Conservation (phyloP, 2,888 invertebrate genomes). For the Patella caerulea region DNA sequence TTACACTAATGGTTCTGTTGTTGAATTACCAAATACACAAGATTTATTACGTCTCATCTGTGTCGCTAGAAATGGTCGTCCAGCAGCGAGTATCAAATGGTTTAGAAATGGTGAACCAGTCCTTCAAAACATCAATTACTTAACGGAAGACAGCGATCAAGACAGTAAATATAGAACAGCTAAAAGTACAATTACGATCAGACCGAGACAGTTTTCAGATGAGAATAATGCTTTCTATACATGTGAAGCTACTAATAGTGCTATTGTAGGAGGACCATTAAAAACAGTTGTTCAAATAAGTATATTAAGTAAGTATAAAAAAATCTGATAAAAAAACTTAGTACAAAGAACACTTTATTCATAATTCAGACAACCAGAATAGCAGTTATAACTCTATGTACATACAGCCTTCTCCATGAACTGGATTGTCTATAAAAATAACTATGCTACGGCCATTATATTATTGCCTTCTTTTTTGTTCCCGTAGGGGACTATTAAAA, state of each 20-base stretch:
- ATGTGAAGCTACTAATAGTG: slow-evolving; percentile 93
- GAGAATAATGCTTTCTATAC: slow-evolving; percentile 94
- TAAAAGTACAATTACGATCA: slow-evolving; percentile 84
- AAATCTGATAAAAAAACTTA: no score
- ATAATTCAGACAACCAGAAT: no score
- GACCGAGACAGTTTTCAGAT: slow-evolving; percentile 81
- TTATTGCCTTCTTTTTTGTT: no score
- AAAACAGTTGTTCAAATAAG: slow-evolving; percentile 88
- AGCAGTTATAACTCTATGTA: no score
- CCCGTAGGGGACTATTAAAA: no score
- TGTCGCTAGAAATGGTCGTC: slow-evolving; percentile 93
- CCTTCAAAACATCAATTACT: slow-evolving; percentile 85
- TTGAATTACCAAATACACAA: slow-evolving; percentile 84
- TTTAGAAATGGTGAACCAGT: slow-evolving; percentile 93
- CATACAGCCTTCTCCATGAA: no score
- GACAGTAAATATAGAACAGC: slow-evolving; percentile 64
- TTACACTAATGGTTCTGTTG: slow-evolving; percentile 89
- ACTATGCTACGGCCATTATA: no score
- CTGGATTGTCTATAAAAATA: no score
- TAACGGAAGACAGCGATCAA: slow-evolving; percentile 57
- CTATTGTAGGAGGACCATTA: slow-evolving; percentile 83
- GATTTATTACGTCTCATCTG: slow-evolving; percentile 91
- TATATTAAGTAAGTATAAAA: slow-evolving; percentile 86
- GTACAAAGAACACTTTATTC: no score
- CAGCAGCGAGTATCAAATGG: slow-evolving; percentile 83